Base-by-base conservation (phyloP, 2,888 invertebrate genomes). In the Drosophila niveifrons region DNA sequence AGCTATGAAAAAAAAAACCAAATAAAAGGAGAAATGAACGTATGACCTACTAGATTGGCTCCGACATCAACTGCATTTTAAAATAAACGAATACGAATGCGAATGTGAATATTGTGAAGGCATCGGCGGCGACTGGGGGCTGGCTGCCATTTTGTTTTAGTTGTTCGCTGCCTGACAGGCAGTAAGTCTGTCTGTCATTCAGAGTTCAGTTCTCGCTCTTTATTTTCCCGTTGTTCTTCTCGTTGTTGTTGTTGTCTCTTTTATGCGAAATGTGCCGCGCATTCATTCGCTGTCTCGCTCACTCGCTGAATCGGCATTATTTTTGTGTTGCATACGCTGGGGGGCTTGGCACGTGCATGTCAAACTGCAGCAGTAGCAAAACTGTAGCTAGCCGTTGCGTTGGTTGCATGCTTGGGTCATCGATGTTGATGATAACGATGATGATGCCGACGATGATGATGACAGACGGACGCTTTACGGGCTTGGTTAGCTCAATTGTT, bases 301-400 rank as follows among this genome's bases (percentile, higher is more conserved):
- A 64, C 72, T 71, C 72, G 80, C 81, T 89, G 72, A 75, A 82
- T 84, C 75, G 78, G 78, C 87, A 81, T 67, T 83, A 83, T 83
- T 90, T 87, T 87, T 80, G 76, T 75, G 72, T 82, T 89, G 77
- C 78, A 82, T 78, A 74, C 84, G 65, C 68, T 70, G 52, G 50
- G 75, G 68, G 74, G 71, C 67, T 36, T 17, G 59, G 73, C 78
- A 78, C 78, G 80, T 79, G 59, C 72, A 73, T 73, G 74, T 77
- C 72, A 72, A 85, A 75, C 75, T 83, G 71, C 82, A 82, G 70
- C 75, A 63, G 56, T 39, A 65, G 53, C 71, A 63, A 57, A 17
- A 56, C 65, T 68, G 66, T 39, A 52, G 56, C 61, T 61, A 10
- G 31, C 31, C 31, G 10, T 31, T 31, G 31, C 6, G 23, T 4